A percentile compares a stretch with the other conserved stretches of the same genome.
Conservation (phyloP, 2,888 invertebrate genomes). For the Germaria angustata region DNA sequence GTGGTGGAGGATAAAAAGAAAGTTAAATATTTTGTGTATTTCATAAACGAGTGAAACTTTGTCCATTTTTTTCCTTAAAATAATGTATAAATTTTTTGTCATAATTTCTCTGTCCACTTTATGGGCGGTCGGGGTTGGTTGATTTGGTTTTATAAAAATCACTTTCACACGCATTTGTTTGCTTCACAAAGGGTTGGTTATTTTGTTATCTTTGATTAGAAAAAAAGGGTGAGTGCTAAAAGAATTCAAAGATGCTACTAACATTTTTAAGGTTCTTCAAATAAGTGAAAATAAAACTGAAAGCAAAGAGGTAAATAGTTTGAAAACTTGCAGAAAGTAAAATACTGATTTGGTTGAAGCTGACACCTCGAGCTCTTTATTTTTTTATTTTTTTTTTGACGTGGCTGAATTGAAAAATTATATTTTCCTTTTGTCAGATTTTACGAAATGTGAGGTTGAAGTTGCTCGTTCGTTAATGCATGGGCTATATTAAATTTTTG, state of each 20-base stretch:
- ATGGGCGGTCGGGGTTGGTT: not conserved
- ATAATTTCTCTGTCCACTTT: conserved; percentile 42
- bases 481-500: not conserved
- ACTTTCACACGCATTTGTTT: conserved; percentile 52
- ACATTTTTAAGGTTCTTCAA: not conserved
- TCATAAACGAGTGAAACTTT: conserved; percentile 14
- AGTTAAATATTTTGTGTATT: conserved; percentile 19
- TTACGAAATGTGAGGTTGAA: not conserved
- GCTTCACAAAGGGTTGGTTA: conserved; percentile 28
- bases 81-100: conserved; percentile 9
- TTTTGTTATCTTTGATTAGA: conserved; percentile 43
- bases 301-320: conserved; percentile 22
- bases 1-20: conserved; percentile 24
- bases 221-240: conserved; percentile 24
- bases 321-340: conserved; percentile 36
- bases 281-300: not conserved
- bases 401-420: not conserved
- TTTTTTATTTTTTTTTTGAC: not conserved
- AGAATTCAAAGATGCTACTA: conserved; percentile 23
- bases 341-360: not conserved
- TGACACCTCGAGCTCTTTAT: not conserved
- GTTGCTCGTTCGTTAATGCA: not conserved
- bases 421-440: not conserved
- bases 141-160: conserved; percentile 30
- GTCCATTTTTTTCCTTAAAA: not conserved